Base-by-base conservation (phyloP, 2,797 vertebrate species). In the Discoglossus pictus region DNA sequence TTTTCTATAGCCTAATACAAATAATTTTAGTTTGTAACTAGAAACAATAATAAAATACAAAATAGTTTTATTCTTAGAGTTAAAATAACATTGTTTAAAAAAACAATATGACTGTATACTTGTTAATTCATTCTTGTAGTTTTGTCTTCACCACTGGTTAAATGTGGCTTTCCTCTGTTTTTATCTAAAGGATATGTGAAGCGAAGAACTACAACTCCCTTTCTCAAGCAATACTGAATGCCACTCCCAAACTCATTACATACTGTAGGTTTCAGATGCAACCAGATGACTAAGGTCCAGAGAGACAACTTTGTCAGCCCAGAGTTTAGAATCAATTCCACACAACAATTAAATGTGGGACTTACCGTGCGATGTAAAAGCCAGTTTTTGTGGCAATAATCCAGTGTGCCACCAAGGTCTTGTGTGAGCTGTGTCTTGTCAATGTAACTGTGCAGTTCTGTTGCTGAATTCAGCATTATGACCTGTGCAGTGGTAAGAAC, bases 401-500 rank as follows among this genome's bases (percentile, higher is more conserved):
- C 91, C 91, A 96, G 92, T 1, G 89, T 92, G 58, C 97, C 97
- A 25, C 97, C 97, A 43, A 99, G 90, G 69, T 99, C 96, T 81
- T 90, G 89, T 2, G 93, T 98, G 83, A 99, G 89, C 86, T 99
- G 95, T 8, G 90, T 88, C 78, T 91, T 93, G 76, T 98, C 94
- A 61, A 99, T 94, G 81, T 99, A 96, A 56, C 88, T 81, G 65
- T 98, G 93, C 43, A 99, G 90, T 83, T 99, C 97, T 60, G 94
- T 91, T 34, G 98, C 82, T 56, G 97, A 99, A 86, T 95, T 95
- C 84, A 99, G 89, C 97, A 99, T 99, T 83, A 99, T 96, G 85
- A 99, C 92, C 97, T 99, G 74, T 11, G 10, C 16, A 62, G 4
- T n/a, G 24, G 13, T 21, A 12, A 23, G 24, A 23, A 23, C 13